These are phyloP conservation scores for Oscheius onirici DNA, from an alignment of 2,888 invertebrate species.

Conservation along the genomic window DNA sequence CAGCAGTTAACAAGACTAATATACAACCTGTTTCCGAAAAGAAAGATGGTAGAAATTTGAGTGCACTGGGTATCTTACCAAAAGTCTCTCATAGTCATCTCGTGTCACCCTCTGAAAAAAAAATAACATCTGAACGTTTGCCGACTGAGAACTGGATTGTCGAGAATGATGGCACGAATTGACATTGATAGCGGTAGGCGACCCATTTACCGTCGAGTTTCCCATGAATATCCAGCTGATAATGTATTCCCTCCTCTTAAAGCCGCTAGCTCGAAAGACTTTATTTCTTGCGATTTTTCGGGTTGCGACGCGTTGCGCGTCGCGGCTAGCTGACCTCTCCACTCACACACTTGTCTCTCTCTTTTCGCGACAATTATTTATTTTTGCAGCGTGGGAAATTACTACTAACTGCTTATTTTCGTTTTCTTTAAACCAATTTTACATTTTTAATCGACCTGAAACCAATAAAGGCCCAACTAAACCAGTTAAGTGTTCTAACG, in stretches of 20 bases:
- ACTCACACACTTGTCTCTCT: background rate
- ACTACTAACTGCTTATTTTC: background rate
- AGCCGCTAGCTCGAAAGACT: background rate
- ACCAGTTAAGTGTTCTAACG: background rate
- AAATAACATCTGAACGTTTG: no score
- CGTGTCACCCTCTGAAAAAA: no score
- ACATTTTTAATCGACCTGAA: background rate
- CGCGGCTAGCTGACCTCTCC: conserved; percentile 17
- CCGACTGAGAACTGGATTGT: no score
- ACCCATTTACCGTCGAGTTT: background rate
- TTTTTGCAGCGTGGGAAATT: conserved; percentile 4
- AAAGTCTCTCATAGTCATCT: no score
- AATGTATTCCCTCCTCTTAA: background rate
- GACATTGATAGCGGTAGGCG: no score
- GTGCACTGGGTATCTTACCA: no score
- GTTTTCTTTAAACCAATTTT: background rate
- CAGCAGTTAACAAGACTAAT: no score
- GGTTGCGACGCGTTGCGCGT: conserved; percentile 2
- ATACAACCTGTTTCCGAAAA: no score
- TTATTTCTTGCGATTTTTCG: conserved; percentile 9
- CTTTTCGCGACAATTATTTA: conserved; percentile 3
- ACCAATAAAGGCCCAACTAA: background rate
- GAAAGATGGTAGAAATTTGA: no score
- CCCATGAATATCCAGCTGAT: background rate
- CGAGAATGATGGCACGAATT: background rate